These are phyloP conservation scores for Puntigrus tetrazona DNA, from an alignment of 2,113 vertebrate species.

Conservation along the genomic window DNA sequence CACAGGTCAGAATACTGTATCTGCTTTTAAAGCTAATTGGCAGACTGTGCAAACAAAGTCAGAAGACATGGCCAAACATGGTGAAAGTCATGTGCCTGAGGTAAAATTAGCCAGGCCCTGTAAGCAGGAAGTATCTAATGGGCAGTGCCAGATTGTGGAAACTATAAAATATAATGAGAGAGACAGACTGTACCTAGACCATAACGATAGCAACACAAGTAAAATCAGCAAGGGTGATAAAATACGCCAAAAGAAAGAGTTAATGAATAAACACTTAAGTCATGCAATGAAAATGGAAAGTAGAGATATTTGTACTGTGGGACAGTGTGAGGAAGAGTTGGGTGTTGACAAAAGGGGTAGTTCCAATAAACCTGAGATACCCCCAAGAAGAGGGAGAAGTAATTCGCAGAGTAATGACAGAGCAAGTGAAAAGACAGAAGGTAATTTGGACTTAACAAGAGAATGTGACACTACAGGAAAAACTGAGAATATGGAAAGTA, in stretches of 20 bases:
- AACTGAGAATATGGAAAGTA: slow-evolving; percentile 32
- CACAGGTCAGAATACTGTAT: slow-evolving; percentile 57
- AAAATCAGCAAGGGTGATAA: slow-evolving; percentile 15
- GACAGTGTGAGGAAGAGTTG: background rate
- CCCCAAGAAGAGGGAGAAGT: slow-evolving; percentile 41
- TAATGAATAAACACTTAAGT: background rate
- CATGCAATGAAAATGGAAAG: slow-evolving; percentile 1
- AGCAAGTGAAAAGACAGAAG: slow-evolving; percentile 29
- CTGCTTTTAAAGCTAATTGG: slow-evolving; percentile 34
- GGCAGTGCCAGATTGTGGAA: slow-evolving; percentile 33
- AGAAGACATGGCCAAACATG: slow-evolving; percentile 59
- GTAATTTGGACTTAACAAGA: slow-evolving; percentile 52
- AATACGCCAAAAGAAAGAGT: slow-evolving; percentile 27
- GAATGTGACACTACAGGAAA: slow-evolving; percentile 32
- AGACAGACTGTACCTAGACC: slow-evolving; percentile 3
- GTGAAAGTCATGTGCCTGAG: slow-evolving; percentile 51
- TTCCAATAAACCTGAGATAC: slow-evolving; percentile 41
- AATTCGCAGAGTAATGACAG: slow-evolving; percentile 4
- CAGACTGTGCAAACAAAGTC: slow-evolving; percentile 64
- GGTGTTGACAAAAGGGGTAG: background rate
- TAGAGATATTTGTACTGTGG: background rate
- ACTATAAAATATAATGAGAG: slow-evolving; percentile 27
- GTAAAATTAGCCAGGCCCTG: slow-evolving; percentile 46
- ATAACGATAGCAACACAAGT: slow-evolving; percentile 20
- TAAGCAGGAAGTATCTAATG: slow-evolving; percentile 34